Base-by-base conservation (phyloP, 1,140 invertebrate genomes). In the Phymorhynchus buccinoides region DNA sequence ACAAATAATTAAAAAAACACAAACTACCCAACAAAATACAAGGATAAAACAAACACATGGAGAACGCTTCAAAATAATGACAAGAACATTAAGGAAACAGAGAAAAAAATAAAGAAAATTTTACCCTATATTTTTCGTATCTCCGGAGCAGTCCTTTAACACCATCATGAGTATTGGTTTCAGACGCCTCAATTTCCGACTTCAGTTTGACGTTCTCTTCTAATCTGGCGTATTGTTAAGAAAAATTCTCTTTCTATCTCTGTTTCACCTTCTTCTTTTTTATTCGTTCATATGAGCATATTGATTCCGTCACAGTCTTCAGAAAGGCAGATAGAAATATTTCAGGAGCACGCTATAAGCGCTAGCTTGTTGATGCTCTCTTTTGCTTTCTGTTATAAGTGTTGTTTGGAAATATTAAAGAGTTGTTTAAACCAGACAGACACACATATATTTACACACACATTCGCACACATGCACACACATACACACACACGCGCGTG, bases 51-150 rank as follows among this genome's bases (percentile, higher is more conserved):
- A 62, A 18, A 18, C 22, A 27, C 12, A n/a, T n/a, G n/a, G n/a
- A n/a, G n/a, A n/a, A n/a, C n/a, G n/a, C n/a, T n/a, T n/a, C n/a
- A n/a, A n/a, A n/a, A n/a, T n/a, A n/a, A n/a, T n/a, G n/a, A n/a
- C n/a, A n/a, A n/a, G n/a, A n/a, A n/a, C n/a, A n/a, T n/a, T n/a
- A n/a, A n/a, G n/a, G n/a, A n/a, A n/a, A n/a, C n/a, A n/a, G n/a
- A 62, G 6, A 62, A 77, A 41, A 77, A 77, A 32, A 44, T 22
- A 41, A 44, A 4, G 22, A 83, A 52, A 73, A 6, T 85, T 86
- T 88, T 86, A 92, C 91, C 85, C 91, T 89, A 86, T 90, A 92
- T 86, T 90, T 91, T 86, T 92, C 91, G 87, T 92, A 92, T 88
- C 87, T 90, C 79, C 91, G 84, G 7, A 92, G 86, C 37, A 92